These are phyloP conservation scores for Clostera curtula DNA, from an alignment of 2,888 invertebrate genomes.

Conservation along the genomic window DNA sequence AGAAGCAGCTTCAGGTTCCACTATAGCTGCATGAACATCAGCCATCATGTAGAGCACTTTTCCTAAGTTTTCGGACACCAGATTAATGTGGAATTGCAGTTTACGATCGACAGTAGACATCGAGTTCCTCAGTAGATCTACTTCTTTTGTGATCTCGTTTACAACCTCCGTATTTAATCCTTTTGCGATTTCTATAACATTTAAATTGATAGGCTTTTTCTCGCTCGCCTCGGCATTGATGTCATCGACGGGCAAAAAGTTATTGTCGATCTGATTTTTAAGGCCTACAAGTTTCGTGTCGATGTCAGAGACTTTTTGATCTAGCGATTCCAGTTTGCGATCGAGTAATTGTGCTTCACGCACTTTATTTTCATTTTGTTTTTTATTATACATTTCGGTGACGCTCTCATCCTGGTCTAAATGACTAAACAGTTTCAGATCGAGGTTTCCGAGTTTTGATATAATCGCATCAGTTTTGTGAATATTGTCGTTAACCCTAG, in stretches of 20 bases:
- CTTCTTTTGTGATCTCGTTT: slow-evolving; percentile 86
- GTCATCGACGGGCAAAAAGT: slow-evolving; percentile 86
- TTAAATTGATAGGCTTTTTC: slow-evolving; percentile 89
- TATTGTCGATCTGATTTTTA: slow-evolving; percentile 88
- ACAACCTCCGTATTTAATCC: slow-evolving; percentile 88
- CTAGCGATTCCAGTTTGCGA: slow-evolving; percentile 80
- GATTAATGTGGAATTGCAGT: slow-evolving; percentile 88
- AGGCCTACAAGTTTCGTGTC: slow-evolving; percentile 85
- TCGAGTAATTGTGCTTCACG: slow-evolving; percentile 73
- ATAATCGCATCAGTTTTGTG: slow-evolving; percentile 90
- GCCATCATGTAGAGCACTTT: slow-evolving; percentile 85
- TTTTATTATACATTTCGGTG: slow-evolving; percentile 43
- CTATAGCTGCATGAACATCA: slow-evolving; percentile 88
- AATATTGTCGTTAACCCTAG: slow-evolving; percentile 87
- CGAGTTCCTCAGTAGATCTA: slow-evolving; percentile 84
- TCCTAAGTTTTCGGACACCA: slow-evolving; percentile 87
- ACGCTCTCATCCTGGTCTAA: slow-evolving; percentile 44
- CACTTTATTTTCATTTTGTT: slow-evolving; percentile 28
- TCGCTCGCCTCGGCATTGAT: slow-evolving; percentile 91
- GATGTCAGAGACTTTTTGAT: slow-evolving; percentile 89
- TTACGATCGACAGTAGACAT: slow-evolving; percentile 87
- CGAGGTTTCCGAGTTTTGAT: slow-evolving; percentile 82
- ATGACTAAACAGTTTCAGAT: slow-evolving; percentile 82
- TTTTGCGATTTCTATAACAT: slow-evolving; percentile 87
- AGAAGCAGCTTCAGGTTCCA: slow-evolving; percentile 79